Base-by-base conservation (phyloP, 2,888 invertebrate species). In the Colletes collaris region DNA sequence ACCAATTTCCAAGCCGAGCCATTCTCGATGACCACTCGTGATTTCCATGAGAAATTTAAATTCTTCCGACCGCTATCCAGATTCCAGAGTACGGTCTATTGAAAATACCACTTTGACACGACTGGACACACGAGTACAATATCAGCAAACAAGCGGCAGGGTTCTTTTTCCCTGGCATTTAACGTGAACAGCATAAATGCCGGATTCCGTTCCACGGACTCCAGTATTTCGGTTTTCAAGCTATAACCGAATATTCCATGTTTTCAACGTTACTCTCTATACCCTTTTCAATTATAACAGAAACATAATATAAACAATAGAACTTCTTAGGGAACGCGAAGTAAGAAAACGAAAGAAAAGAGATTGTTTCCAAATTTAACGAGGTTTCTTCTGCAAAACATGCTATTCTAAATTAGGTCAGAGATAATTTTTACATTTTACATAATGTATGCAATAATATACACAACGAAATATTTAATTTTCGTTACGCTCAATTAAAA, bases 81-180 rank as follows among this genome's bases (percentile, higher is more conserved):
- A 90, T 89, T 89, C 90, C 88, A 55, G 72, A 37, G 63, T 50
- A 72, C 59, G 73, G 82, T 70, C 87, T 92, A 92, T 92, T 93
- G 91, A 90, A 92, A 92, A 93, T 93, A 92, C 92, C 92, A 79
- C 87, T 92, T 92, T 91, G 92, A 91, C 92, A 85, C 78, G 75
- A 82, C 81, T 69, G 73, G 79, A 66, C 76, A 66, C 53, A 59
- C 64, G 65, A 52, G 53, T 16, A 83, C 75, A 82, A 85, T 83
- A 78, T 70, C 76, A 65, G 66, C 60, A 71, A 62, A 56, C n/a
- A 58, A 55, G 55, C 66, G 46, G 13, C 64, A 19, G 44, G 62
- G 19, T 49, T 49, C 79, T 76, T 65, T 79, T 79, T 64, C 53
- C 10, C 63, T 56, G 84, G 69, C 71, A 59, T 84, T 82, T 73